Conservation (phyloP, 2,888 invertebrate species). For the Vanessa cardui region DNA sequence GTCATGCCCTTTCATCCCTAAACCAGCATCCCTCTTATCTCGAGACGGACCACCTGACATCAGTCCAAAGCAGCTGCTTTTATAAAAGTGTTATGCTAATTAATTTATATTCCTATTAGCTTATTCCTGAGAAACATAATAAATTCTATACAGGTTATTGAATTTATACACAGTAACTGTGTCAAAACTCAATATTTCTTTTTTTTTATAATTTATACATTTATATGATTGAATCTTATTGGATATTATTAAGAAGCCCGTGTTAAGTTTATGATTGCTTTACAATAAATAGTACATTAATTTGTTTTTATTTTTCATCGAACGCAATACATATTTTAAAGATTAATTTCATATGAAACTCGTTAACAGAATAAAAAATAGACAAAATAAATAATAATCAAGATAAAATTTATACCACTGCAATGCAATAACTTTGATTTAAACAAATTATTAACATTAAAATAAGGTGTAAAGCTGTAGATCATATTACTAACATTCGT, state of each 20-base stretch:
- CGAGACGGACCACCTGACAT: slow-evolving; percentile 56
- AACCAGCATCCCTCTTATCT: slow-evolving; percentile 45
- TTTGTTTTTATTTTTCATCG: too few species aligned
- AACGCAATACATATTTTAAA: too few species aligned
- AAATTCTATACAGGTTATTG: background rate
- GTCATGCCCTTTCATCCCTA: slow-evolving; percentile 53
- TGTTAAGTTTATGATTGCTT: too few species aligned
- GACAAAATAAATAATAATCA: slow-evolving; percentile 6
- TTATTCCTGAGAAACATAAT: background rate
- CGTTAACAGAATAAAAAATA: background rate
- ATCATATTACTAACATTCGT: slow-evolving; percentile 62
- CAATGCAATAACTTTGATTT: background rate
- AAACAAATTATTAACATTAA: slow-evolving; percentile 14
- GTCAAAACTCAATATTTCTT: background rate
- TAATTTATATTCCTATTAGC: slow-evolving; percentile 25
- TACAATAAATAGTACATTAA: too few species aligned
- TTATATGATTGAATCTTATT: too few species aligned
- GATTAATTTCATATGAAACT: background rate
- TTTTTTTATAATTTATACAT: too few species aligned
- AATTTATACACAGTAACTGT: background rate
- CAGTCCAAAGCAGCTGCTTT: slow-evolving; percentile 41
- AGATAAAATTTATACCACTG: background rate
- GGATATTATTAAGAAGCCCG: too few species aligned
- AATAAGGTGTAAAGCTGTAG: slow-evolving; percentile 33
- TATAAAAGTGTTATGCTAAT: slow-evolving; percentile 41